Evolutionary conservation across 1,140 invertebrate genomes (phyloP).

Genomic region (Leptinotarsa defecta): DNA sequence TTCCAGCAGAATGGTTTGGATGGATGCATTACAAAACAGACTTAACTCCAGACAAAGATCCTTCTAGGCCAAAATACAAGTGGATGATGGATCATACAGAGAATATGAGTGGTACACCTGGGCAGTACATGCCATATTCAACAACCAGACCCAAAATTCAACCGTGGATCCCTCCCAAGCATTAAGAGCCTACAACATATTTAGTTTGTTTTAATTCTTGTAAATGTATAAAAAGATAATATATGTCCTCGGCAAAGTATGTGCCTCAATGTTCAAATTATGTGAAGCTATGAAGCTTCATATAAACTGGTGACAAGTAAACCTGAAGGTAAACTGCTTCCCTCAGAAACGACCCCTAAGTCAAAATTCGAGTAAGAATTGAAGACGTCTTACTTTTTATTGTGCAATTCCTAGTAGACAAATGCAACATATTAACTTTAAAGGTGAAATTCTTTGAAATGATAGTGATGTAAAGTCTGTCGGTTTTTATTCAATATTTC

Average conservation of each 20-base stretch:
- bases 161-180: constrained; percentile 73
- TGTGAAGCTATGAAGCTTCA: no score
- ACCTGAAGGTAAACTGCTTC: no score
- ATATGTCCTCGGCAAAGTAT: background rate
- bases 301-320: no score
- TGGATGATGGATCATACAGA: constrained; percentile 86
- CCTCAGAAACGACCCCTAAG: no score
- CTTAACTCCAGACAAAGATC: constrained; percentile 73
- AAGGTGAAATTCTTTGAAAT: no score
- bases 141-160: constrained; percentile 85
- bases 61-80: constrained; percentile 73
- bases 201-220: background rate
- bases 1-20: constrained; percentile 88
- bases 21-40: constrained; percentile 88
- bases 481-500: no score
- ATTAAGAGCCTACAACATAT: constrained; percentile 7
- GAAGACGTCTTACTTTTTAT: no score
- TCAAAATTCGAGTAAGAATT: no score
- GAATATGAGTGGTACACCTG: constrained; percentile 80
- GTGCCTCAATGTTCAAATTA: no score
- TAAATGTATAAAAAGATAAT: background rate
- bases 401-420: no score
- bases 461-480: no score
- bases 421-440: no score
- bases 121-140: constrained; percentile 86